These are phyloP conservation scores for Doris montereyensis DNA, from an alignment of 2,888 invertebrate genomes.

Conservation along the genomic window DNA sequence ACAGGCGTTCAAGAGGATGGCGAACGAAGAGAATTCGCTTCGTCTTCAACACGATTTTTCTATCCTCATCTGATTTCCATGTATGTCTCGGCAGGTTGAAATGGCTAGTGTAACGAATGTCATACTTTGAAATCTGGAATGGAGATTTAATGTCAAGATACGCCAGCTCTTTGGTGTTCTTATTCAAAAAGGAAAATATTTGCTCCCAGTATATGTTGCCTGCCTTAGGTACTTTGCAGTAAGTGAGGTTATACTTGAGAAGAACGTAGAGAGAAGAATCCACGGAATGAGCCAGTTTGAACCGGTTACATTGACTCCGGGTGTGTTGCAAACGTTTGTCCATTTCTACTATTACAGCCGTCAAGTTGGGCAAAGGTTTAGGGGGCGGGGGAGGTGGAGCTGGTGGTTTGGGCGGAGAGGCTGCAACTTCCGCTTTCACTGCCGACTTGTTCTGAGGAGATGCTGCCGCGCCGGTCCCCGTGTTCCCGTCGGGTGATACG, in stretches of 20 bases:
- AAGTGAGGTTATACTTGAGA: conserved; percentile 24
- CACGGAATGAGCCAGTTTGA: conserved; percentile 32
- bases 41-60: conserved; percentile 17
- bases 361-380: conserved; percentile 27
- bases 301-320: conserved; percentile 13
- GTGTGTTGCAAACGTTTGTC: conserved; percentile 13
- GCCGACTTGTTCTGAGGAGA: neutral
- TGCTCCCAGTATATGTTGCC: conserved; percentile 40
- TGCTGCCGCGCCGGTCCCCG: neutral
- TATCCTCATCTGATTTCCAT: conserved; percentile 14
- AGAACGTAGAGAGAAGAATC: conserved; percentile 32
- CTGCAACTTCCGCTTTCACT: neutral
- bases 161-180: conserved; percentile 10
- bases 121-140: conserved; percentile 39
- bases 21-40: conserved; percentile 30
- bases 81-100: conserved; percentile 35
- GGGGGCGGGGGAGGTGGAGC: neutral
- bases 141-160: conserved; percentile 33
- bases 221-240: conserved; percentile 39
- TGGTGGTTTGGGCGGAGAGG: neutral
- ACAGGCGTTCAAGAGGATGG: conserved; percentile 35
- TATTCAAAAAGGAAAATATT: conserved; percentile 31
- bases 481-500: no score
- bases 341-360: conserved; percentile 10
- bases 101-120: conserved; percentile 40